A percentile compares a stretch with the other conserved stretches of the same genome.
These are phyloP conservation scores for Tetragnatha versicolor DNA, from an alignment of 1,140 invertebrate genomes.

Conservation along the genomic window DNA sequence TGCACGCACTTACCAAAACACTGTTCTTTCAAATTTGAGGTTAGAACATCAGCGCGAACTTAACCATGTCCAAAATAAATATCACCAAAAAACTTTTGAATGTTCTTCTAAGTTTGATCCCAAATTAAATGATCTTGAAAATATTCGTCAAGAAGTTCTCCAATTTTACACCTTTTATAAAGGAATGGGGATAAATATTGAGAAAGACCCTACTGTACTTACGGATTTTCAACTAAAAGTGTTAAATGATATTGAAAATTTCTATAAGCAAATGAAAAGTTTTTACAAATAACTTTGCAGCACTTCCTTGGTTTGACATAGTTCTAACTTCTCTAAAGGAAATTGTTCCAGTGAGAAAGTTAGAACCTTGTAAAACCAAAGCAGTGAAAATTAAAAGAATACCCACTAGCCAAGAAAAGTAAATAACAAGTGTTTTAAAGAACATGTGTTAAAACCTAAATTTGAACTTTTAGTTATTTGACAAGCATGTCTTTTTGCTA, in stretches of 20 bases:
- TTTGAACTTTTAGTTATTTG: too few species aligned
- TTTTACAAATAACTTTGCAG: slow-evolving; percentile 13
- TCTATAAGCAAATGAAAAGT: slow-evolving; percentile 5
- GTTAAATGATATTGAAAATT: slow-evolving; percentile 28
- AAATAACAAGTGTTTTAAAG: too few species aligned
- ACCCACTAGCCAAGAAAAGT: too few species aligned
- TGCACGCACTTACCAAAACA: not conserved
- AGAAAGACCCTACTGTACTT: slow-evolving; percentile 17
- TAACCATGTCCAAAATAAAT: not conserved
- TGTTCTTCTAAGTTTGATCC: not conserved
- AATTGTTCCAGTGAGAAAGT: too few species aligned
- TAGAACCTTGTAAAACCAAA: too few species aligned
- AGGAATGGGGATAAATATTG: slow-evolving; percentile 3
- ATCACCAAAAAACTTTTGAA: not conserved
- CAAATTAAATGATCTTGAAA: not conserved
- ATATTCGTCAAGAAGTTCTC: slow-evolving; percentile 14
- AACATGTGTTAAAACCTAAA: too few species aligned
- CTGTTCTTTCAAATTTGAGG: not conserved
- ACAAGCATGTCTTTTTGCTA: too few species aligned
- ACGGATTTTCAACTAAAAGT: slow-evolving; percentile 10
- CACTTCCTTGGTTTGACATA: too few species aligned
- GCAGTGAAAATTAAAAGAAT: too few species aligned
- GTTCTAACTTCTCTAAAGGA: too few species aligned
- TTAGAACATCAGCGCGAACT: not conserved
- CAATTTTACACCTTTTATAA: slow-evolving; percentile 41